phyloP scores from a whole-genome alignment of 2,888 invertebrate species.

The Drosophila flavopinicola region DNA sequence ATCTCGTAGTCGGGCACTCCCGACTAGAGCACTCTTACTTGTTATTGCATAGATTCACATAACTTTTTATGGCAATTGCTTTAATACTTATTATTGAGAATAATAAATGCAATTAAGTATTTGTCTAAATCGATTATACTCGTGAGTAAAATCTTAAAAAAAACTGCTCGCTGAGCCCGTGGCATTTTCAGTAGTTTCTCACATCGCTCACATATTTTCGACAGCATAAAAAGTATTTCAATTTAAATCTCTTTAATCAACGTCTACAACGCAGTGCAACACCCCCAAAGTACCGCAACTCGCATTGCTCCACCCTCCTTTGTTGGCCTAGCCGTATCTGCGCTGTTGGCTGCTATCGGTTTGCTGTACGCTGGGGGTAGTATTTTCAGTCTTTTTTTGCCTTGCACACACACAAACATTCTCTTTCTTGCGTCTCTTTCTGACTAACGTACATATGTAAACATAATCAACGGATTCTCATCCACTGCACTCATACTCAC shows the following conservation, averaged over 20 bases:
- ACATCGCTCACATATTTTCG: neutral
- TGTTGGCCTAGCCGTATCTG: conserved; percentile 12
- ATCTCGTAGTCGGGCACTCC: too few species aligned
- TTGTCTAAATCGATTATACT: neutral
- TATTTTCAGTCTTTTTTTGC: conserved; percentile 16
- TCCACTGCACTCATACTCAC: conserved; percentile 10
- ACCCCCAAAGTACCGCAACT: conserved; percentile 17
- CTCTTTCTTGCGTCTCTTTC: conserved; percentile 21
- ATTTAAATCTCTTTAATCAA: conserved; percentile 59
- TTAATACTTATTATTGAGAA: neutral
- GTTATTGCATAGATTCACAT: too few species aligned
- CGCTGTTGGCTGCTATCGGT: conserved; percentile 21
- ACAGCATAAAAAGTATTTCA: conserved; percentile 36
- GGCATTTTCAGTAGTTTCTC: neutral
- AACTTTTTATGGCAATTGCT: too few species aligned
- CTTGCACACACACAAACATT: conserved; percentile 13
- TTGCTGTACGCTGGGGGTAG: conserved; percentile 44
- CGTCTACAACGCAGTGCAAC: conserved; percentile 19
- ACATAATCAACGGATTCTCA: conserved; percentile 42
- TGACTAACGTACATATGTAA: conserved; percentile 24
- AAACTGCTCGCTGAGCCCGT: neutral
- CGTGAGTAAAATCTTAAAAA: conserved; percentile 7
- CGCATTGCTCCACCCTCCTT: conserved; percentile 43
- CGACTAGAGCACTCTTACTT: too few species aligned
- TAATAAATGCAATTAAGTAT: conserved; percentile 2